These are phyloP conservation scores for Hypocryptadius cinnamomeus DNA, from an alignment of 2,113 vertebrate genomes.

Conservation along the genomic window DNA sequence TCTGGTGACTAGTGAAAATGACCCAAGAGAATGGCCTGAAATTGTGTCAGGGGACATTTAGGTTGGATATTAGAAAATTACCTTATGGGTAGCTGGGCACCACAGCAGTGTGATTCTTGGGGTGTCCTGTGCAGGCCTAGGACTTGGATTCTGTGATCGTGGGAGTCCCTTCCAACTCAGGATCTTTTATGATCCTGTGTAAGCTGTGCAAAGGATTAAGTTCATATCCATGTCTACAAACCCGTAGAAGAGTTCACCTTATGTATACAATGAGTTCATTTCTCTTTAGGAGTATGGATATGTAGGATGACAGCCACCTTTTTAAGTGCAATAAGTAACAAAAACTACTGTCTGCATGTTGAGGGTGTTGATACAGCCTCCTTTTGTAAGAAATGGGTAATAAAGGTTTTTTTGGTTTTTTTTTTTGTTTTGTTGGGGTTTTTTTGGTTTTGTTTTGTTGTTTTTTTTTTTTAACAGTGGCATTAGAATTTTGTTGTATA, in stretches of 20 bases:
- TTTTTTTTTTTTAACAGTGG: neutral
- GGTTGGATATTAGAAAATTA: neutral
- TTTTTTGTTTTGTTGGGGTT: no score
- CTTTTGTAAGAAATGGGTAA: neutral
- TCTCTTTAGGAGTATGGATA: neutral
- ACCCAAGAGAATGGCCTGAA: neutral
- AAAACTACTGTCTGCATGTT: neutral
- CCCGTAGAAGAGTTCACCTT: neutral
- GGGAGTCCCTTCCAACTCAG: neutral
- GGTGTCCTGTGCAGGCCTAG: neutral
- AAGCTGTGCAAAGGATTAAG: neutral
- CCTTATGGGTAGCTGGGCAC: neutral
- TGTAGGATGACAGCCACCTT: neutral
- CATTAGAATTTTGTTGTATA: neutral
- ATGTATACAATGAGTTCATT: neutral
- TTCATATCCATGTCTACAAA: neutral
- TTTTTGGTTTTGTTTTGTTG: no score
- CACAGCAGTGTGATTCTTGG: neutral
- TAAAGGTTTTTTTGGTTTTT: neutral
- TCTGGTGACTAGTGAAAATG: neutral
- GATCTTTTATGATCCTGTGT: neutral
- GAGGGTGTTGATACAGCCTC: neutral
- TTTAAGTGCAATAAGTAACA: neutral
- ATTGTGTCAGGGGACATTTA: neutral
- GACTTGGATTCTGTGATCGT: neutral